These are phyloP conservation scores for Caenorhabditis becei DNA, from an alignment of 2,888 invertebrate genomes.

Conservation along the genomic window DNA sequence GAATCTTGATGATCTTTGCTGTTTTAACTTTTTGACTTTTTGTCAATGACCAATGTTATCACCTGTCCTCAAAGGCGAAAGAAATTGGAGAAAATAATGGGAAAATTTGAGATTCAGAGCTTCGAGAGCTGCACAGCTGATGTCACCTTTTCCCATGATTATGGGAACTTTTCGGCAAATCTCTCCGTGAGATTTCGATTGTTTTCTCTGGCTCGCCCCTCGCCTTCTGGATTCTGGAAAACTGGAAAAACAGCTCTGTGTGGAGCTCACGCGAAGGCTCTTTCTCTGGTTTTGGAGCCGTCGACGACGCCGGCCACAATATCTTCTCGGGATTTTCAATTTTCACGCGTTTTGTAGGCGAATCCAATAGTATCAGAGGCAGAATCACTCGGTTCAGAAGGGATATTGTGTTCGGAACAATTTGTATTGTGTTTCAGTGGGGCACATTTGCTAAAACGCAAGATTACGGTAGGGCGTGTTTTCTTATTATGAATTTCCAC, in stretches of 20 bases:
- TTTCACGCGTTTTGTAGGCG: neutral
- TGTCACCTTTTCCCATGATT: neutral
- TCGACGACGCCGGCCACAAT: neutral
- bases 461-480: too few species aligned
- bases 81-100: too few species aligned
- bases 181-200: too few species aligned
- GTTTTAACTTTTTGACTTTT: neutral
- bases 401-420: too few species aligned
- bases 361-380: too few species aligned
- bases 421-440: too few species aligned
- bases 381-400: too few species aligned
- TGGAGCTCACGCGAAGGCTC: neutral
- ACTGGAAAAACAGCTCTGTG: neutral
- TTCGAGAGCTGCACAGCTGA: neutral
- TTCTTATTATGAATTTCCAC: too few species aligned
- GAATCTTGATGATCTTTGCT: slow-evolving; percentile 1
- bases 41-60: neutral
- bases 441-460: too few species aligned
- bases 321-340: neutral
- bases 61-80: neutral
- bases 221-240: slow-evolving; percentile 1
- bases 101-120: too few species aligned
- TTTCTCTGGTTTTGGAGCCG: neutral
- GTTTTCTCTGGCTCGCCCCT: too few species aligned
- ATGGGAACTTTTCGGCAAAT: neutral